phyloP scores from a whole-genome alignment of 2,888 invertebrate genomes.

The Drosophila peninsularis region DNA sequence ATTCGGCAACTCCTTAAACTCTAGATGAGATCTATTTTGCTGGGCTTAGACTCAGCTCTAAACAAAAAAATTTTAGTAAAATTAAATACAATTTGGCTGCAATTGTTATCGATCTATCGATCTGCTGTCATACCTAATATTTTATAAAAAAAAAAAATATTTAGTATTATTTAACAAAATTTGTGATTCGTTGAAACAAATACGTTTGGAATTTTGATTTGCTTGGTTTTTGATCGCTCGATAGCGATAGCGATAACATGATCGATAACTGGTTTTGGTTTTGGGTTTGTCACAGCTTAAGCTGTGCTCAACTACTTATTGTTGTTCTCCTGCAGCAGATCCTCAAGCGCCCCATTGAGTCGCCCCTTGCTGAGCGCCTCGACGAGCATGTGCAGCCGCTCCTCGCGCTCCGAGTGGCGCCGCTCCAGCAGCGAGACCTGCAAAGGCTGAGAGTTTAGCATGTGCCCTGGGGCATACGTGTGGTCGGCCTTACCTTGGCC shows the following conservation, averaged over 20 bases:
- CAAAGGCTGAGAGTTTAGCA: not conserved
- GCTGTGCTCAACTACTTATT: constrained; percentile 69
- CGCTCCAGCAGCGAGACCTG: constrained; percentile 84
- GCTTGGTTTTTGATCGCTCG: constrained; percentile 10
- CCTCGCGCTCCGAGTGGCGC: constrained; percentile 84
- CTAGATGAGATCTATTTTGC: constrained; percentile 6
- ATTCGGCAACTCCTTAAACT: constrained; percentile 3
- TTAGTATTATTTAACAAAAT: constrained; percentile 31
- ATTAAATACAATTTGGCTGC: constrained; percentile 39
- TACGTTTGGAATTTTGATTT: constrained; percentile 27
- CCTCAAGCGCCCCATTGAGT: constrained; percentile 83
- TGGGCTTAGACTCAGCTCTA: constrained; percentile 2
- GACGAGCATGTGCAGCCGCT: constrained; percentile 84
- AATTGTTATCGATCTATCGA: constrained; percentile 25
- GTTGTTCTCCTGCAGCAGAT: constrained; percentile 82
- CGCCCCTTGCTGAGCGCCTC: constrained; percentile 85
- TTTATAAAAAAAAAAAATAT: constrained; percentile 22
- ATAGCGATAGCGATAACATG: constrained; percentile 13
- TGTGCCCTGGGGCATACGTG: not conserved
- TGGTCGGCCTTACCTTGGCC: constrained; percentile 82
- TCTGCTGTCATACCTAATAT: constrained; percentile 15
- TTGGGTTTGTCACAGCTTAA: not conserved
- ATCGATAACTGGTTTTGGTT: constrained; percentile 3
- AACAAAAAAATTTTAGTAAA: constrained; percentile 1
- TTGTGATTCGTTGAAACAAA: constrained; percentile 21